Percentiles rank a stretch among this genome's conserved stretches.
phyloP scores from a whole-genome alignment of 2,113 vertebrate species.

The Morone saxatilis region DNA sequence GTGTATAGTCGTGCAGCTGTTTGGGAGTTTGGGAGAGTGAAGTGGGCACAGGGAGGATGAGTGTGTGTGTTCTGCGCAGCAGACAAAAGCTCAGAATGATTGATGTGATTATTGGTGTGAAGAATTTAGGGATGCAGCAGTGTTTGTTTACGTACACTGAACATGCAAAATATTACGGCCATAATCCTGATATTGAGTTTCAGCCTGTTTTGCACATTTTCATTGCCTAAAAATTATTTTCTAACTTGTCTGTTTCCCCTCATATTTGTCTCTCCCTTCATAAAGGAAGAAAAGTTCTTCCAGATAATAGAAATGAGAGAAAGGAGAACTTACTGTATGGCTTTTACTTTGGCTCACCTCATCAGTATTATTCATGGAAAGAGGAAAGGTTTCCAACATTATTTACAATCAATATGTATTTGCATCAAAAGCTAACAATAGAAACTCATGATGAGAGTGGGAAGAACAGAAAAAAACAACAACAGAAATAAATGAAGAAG shows the following conservation, averaged over 20 bases:
- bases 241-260: neutral
- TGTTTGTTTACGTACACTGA: conserved; percentile 26
- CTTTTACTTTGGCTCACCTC: neutral
- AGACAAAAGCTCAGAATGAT: conserved; percentile 2
- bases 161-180: neutral
- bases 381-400: neutral
- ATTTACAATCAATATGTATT: neutral
- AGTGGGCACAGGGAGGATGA: neutral
- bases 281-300: neutral
- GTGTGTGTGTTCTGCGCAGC: conserved; percentile 18
- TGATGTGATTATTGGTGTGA: conserved; percentile 36
- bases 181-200: neutral
- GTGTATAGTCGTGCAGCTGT: conserved; percentile 4
- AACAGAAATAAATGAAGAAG: neutral
- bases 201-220: neutral
- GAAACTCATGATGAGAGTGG: neutral
- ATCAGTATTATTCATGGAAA: neutral
- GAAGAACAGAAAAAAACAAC: neutral
- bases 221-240: neutral
- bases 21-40: conserved; percentile 2
- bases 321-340: too few relatives aligned
- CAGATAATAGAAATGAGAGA: neutral
- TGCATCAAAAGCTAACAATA: neutral
- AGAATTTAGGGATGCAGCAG: neutral
- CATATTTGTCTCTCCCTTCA: neutral